Conservation (phyloP, 2,888 invertebrate genomes). For the Hipparchia sbordonii region DNA sequence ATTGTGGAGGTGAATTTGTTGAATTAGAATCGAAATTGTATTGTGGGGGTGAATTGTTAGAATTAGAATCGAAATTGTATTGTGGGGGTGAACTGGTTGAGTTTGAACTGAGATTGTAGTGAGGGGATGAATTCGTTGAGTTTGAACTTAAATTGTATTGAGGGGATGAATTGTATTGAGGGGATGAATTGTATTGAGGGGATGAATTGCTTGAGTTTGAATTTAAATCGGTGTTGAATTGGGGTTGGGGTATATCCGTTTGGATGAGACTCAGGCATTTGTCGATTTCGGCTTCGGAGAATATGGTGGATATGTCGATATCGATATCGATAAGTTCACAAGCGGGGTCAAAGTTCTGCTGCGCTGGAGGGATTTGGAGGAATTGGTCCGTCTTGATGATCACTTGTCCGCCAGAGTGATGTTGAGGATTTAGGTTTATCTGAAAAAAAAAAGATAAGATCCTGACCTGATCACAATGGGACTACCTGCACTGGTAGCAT, state of each 20-base stretch:
- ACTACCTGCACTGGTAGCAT: no score
- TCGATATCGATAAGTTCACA: background rate
- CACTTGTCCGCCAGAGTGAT: slow-evolving; percentile 1
- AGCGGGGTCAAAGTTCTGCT: background rate
- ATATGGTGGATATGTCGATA: background rate
- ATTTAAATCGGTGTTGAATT: background rate
- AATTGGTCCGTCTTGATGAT: background rate
- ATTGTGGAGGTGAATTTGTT: no score
- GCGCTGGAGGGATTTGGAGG: background rate
- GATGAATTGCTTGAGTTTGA: background rate
- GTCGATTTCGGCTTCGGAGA: background rate
- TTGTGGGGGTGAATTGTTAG: background rate
- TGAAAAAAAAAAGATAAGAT: background rate
- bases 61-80: background rate
- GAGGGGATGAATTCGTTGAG: no score
- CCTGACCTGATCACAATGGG: no score
- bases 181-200: background rate
- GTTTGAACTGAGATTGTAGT: background rate
- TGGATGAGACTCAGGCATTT: background rate
- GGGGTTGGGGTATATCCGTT: background rate
- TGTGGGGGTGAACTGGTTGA: background rate
- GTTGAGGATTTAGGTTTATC: slow-evolving; percentile 1
- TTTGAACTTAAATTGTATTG: no score
- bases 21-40: no score
- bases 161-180: background rate